Conservation (phyloP, 2,797 vertebrate species). For the Melanotaenia nigrans region DNA sequence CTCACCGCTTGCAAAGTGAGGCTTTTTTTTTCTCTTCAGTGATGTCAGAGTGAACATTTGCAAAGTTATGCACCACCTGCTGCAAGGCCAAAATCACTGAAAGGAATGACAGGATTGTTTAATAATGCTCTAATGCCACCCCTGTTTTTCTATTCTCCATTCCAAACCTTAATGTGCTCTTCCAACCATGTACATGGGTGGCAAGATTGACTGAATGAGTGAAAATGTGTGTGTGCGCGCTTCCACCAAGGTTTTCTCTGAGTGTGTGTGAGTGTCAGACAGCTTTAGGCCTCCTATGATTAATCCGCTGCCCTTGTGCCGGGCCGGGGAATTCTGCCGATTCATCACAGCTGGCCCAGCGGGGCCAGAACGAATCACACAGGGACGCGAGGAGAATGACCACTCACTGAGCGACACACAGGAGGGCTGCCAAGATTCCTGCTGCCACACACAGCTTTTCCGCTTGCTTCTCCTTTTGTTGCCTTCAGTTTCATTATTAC, state of each 20-base stretch:
- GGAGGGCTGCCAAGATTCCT: conserved; percentile 73
- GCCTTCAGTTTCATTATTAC: conserved; percentile 50
- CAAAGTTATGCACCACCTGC: conserved; percentile 55
- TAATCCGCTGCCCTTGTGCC: conserved; percentile 78
- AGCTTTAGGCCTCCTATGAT: conserved; percentile 76
- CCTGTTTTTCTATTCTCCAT: conserved; percentile 62
- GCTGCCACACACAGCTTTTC: conserved; percentile 41
- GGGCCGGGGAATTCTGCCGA: conserved; percentile 80
- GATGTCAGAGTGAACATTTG: conserved; percentile 49
- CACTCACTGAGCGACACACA: conserved; percentile 65
- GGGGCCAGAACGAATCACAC: conserved; percentile 73
- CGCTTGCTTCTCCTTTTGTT: conserved; percentile 45
- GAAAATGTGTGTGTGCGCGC: conserved; percentile 16
- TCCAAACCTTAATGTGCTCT: conserved; percentile 58
- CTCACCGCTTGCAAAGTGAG: conserved; percentile 12
- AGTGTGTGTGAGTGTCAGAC: conserved; percentile 60
- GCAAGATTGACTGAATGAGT: conserved; percentile 56
- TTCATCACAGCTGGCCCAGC: conserved; percentile 79
- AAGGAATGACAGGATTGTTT: conserved; percentile 67
- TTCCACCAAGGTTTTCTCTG: conserved; percentile 37
- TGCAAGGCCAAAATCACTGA: conserved; percentile 35
- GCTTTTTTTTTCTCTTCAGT: conserved; percentile 29
- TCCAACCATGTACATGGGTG: conserved; percentile 50
- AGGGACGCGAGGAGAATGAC: conserved; percentile 77
- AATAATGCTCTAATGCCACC: conserved; percentile 48